A percentile compares a stretch with the other conserved stretches of the same genome.
Evolutionary conservation across 2,888 invertebrate genomes (phyloP).

Genomic region (Icerya purchasi): DNA sequence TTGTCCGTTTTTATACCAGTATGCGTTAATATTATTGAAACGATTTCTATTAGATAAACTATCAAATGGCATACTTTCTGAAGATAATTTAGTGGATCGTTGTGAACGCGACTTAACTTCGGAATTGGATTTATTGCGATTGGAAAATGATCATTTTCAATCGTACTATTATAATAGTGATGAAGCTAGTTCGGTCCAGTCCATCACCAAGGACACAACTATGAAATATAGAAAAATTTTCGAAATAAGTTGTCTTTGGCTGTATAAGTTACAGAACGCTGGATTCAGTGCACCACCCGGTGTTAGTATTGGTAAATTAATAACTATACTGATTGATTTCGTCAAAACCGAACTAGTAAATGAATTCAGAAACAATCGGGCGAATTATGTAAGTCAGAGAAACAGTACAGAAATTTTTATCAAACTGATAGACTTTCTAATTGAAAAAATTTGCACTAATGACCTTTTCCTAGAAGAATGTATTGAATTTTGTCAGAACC

Average conservation of each 20-base stretch:
- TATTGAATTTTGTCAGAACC: too few relatives aligned
- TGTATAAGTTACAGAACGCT: background rate
- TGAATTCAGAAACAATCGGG: background rate
- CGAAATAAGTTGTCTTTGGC: background rate
- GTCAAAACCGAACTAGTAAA: background rate
- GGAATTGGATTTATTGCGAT: background rate
- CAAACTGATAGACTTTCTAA: background rate
- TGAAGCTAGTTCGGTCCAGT: too few relatives aligned
- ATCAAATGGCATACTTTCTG: too few relatives aligned
- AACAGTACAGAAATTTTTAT: background rate
- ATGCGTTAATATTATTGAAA: too few relatives aligned
- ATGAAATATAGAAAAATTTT: background rate
- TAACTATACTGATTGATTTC: background rate
- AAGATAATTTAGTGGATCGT: too few relatives aligned
- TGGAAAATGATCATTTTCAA: background rate
- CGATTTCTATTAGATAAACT: too few relatives aligned
- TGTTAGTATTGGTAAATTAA: background rate
- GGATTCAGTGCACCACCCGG: background rate
- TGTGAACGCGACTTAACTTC: too few relatives aligned
- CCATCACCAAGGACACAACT: background rate
- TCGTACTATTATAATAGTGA: too few relatives aligned
- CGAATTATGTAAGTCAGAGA: background rate
- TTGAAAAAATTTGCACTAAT: background rate
- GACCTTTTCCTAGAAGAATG: background rate
- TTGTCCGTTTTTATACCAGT: too few relatives aligned